Percentiles rank a stretch among this genome's conserved stretches.
phyloP scores from a whole-genome alignment of 2,797 vertebrate species.

The Gephyroberyx darwinii region DNA sequence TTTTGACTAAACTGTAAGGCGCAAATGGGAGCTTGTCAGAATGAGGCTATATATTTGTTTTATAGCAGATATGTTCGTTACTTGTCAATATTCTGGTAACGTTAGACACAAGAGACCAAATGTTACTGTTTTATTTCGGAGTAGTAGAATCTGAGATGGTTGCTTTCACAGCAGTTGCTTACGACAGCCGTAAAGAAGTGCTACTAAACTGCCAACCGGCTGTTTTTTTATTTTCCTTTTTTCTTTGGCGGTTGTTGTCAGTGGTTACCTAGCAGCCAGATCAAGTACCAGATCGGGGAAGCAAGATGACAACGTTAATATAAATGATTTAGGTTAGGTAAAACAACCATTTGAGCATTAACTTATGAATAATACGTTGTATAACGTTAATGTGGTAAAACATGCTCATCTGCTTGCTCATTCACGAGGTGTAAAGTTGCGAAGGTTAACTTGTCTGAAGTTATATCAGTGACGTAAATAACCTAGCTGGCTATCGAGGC shows the following conservation, averaged over 20 bases:
- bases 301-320: slow-evolving; percentile 11
- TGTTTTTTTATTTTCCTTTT: too few species aligned
- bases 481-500: too few species aligned
- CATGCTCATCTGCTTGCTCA: too few species aligned
- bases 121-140: background rate
- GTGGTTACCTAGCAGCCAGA: slow-evolving; percentile 78
- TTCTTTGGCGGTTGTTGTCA: slow-evolving; percentile 61
- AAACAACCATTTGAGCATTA: too few species aligned
- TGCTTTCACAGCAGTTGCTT: slow-evolving; percentile 14
- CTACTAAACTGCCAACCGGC: background rate
- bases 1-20: too few species aligned
- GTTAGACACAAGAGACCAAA: fast-evolving
- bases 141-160: background rate
- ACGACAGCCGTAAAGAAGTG: slow-evolving; percentile 16
- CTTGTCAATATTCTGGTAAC: background rate
- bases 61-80: too few species aligned
- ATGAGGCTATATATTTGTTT: too few species aligned
- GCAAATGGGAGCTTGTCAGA: too few species aligned
- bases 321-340: too few species aligned
- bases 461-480: background rate
- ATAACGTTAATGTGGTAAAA: too few species aligned
- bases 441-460: background rate
- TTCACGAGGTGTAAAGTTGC: background rate
- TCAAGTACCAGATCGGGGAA: background rate
- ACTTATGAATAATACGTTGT: too few species aligned